Percentiles rank a stretch among this genome's conserved stretches.
Conservation (phyloP, 2,888 invertebrate species). For the Pseudoips prasinana region DNA sequence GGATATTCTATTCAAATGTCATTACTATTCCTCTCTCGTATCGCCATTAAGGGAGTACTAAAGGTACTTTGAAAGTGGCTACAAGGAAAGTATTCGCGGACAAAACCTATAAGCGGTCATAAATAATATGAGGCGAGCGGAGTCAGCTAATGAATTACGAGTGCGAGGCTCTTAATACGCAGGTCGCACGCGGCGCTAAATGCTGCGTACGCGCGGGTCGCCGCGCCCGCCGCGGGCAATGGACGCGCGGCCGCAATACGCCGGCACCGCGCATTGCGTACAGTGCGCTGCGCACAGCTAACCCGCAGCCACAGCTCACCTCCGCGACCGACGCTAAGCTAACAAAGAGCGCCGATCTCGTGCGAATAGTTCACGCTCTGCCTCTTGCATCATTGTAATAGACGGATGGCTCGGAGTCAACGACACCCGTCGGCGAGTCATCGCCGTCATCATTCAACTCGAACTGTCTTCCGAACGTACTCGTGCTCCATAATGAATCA, state of each 20-base stretch:
- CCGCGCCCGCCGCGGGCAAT: slow-evolving; percentile 40
- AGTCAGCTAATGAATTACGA: slow-evolving; percentile 75
- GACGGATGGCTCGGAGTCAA: slow-evolving; percentile 58
- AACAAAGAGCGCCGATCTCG: slow-evolving; percentile 45
- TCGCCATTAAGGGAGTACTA: slow-evolving; percentile 48
- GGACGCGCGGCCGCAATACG: slow-evolving; percentile 28
- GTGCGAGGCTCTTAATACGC: slow-evolving; percentile 59
- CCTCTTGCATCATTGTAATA: slow-evolving; percentile 62
- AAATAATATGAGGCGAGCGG: slow-evolving; percentile 68
- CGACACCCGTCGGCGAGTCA: slow-evolving; percentile 61
- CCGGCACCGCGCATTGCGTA: slow-evolving; percentile 22
- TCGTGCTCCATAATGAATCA: slow-evolving; percentile 36
- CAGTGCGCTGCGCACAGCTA: slow-evolving; percentile 15
- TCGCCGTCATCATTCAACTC: slow-evolving; percentile 55
- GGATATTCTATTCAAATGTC: slow-evolving; percentile 62
- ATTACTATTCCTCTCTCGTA: slow-evolving; percentile 55
- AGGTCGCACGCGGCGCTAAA: slow-evolving; percentile 47
- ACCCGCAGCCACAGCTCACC: slow-evolving; percentile 6
- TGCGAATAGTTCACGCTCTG: slow-evolving; percentile 67
- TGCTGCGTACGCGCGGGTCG: slow-evolving; percentile 33
- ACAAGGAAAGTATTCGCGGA: slow-evolving; percentile 58
- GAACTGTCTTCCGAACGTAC: slow-evolving; percentile 37
- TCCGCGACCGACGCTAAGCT: slow-evolving; percentile 17
- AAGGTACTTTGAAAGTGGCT: slow-evolving; percentile 47
- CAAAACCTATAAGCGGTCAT: slow-evolving; percentile 66